Evolutionary conservation across 2,797 vertebrate species (phyloP), one percentile per base, ranked within the genome.

Genomic region (Syngnathus acus): DNA sequence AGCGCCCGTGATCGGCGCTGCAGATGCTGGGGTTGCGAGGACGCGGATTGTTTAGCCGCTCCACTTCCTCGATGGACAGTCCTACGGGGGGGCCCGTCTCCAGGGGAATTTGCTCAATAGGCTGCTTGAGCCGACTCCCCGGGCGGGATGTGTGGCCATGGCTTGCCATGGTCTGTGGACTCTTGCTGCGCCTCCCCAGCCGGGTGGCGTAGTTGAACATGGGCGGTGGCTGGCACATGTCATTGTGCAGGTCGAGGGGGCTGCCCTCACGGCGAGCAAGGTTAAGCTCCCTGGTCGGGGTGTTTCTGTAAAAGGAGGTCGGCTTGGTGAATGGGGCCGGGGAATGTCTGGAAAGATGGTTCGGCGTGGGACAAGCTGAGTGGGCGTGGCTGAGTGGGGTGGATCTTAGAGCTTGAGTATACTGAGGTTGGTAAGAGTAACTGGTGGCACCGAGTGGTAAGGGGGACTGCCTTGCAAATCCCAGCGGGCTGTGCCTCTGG

Each of bases 21-120:
- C 96, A 98, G 88, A 98, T 95, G 85, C 97, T 99, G 68, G 97
- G 96, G 83, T 97, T 95, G 67, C 97, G 90, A 0, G 96, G 96
- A 0, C 97, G 94, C 0, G 96, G 96, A 0, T 96, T 96, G 86
- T 99, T 98, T 9, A 99, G 94, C 67, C 97, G 90, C 88, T 99
- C 97, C 81, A 99, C 97, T 72, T 99, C 97, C 79, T 99, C 97
- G 0, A 99, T 95, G 43, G 95, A 97, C 45, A 99, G 89, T 8
- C 97, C 97, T 54, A 98, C 94, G 0, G 97, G 97, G 3, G 97
- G 96, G 0, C 94, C 91, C 0, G 93, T 91, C 67, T 98, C 95
- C 74, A 95, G 83, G 0, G 96, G 92, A 65, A 97, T 92, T 85
- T 95, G 96, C 77, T 95, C 95, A 0, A 94, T 89, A 0, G 96